Base-by-base conservation (phyloP, 2,888 invertebrate species). In the Drosophila multiciliata region DNA sequence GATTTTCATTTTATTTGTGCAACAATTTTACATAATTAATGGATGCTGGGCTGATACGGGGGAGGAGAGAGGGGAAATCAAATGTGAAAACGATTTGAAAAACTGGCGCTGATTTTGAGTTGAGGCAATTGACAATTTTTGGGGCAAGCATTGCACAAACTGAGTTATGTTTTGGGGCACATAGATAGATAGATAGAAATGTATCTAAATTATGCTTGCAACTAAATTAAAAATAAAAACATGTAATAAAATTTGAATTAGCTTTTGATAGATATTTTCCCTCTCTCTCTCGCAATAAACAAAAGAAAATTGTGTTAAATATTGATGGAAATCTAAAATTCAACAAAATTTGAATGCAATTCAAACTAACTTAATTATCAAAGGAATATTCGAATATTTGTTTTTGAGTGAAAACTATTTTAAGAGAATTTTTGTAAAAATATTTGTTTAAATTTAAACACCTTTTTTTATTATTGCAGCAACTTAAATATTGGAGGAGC, bases 11-110 rank as follows among this genome's bases (percentile, higher is more conserved):
- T 87, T 85, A 83, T 83, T 83, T 87, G 85, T 61, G 54, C 53
- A 67, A 69, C 64, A 89, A 85, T 66, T 89, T 79, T 82, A 66
- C 80, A 80, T 89, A 89, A 87, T 89, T 87, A 86, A 86, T 81
- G 82, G 68, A 58, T 7, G 20, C 45, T 15, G 15, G 45, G 8
- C 35, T 36, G 36, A 11, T n/a, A n/a, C 59, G 57, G n/a, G 3
- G 29, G n/a, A n/a, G n/a, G n/a, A n/a, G n/a, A n/a, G n/a, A 9
- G n/a, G 20, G 17, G 17, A 48, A 53, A 75, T 58, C 69, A 63
- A 66, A 80, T 78, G 71, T 71, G 81, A 76, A 76, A 80, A 75
- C 40, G 62, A 75, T 75, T 66, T 63, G 33, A 60, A 57, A 45
- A 75, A 42, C 70, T 61, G 52, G 69, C 69, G 53, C 26, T 61